A percentile compares a stretch with the other conserved stretches of the same genome.
Conservation (phyloP, 2,797 vertebrate species). For the Alectoris magna region DNA sequence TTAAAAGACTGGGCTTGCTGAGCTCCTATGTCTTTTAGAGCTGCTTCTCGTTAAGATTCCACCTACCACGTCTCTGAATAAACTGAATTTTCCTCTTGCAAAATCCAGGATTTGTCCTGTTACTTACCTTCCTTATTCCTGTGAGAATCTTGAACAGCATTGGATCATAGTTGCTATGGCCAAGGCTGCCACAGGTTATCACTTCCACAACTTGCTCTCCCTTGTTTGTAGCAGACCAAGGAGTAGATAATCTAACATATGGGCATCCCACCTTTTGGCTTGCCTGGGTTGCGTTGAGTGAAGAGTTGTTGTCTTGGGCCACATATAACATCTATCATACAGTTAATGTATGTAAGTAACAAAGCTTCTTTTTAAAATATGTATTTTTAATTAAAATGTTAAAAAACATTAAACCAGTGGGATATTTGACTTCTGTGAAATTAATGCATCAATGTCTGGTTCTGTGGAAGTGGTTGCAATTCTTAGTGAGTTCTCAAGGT, state of each 20-base stretch:
- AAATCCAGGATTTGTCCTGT: background rate
- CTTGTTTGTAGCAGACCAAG: background rate
- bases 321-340: too few relatives aligned
- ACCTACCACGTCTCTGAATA: background rate
- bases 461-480: too few relatives aligned
- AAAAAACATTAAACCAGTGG: too few relatives aligned
- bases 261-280: too few relatives aligned
- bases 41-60: background rate
- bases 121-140: background rate
- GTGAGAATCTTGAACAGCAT: background rate
- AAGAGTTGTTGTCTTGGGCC: too few relatives aligned
- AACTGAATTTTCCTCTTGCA: background rate
- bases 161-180: background rate
- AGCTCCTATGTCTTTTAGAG: background rate
- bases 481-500: too few relatives aligned
- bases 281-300: too few relatives aligned
- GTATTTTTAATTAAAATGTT: too few relatives aligned
- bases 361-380: too few relatives aligned
- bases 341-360: too few relatives aligned
- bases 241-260: background rate
- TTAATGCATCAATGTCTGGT: too few relatives aligned
- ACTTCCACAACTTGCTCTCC: background rate
- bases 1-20: background rate
- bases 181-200: background rate
- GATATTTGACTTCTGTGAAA: too few relatives aligned